Conservation (phyloP, 2,113 vertebrate species). For the Xiphorhynchus elegans region DNA sequence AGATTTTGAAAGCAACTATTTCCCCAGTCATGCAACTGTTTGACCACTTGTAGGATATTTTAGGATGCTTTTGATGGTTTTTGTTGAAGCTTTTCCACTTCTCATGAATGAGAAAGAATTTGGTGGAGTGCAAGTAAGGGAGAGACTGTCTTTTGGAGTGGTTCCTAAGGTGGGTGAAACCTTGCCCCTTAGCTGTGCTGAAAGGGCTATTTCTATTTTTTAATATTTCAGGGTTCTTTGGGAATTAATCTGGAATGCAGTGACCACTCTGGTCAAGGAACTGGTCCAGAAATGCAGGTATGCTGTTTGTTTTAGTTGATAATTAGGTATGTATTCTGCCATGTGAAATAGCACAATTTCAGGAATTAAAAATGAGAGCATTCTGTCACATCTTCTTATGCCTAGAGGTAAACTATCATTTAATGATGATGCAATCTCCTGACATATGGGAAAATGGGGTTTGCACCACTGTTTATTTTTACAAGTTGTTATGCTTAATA, state of each 20-base stretch:
- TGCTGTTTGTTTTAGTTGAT: neutral
- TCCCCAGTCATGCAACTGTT: neutral
- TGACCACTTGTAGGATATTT: neutral
- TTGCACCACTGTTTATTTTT: constrained; percentile 2
- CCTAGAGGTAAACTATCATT: neutral
- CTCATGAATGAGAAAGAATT: neutral
- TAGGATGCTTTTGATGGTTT: neutral
- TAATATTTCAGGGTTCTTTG: neutral
- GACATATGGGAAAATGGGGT: neutral
- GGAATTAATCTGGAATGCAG: neutral
- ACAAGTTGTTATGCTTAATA: neutral
- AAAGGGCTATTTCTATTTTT: neutral
- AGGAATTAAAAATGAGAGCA: neutral
- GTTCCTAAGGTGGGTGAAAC: neutral
- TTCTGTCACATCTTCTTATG: neutral
- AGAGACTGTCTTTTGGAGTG: neutral
- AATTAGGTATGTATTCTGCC: neutral
- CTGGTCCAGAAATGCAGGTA: neutral
- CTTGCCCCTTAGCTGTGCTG: neutral
- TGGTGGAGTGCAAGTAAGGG: neutral
- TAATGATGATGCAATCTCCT: neutral
- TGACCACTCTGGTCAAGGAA: neutral
- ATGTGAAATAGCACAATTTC: neutral
- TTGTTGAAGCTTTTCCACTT: neutral
- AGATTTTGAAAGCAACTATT: neutral